Percentiles rank a stretch among this genome's conserved stretches.
Evolutionary conservation across 2,888 invertebrate species (phyloP).

Genomic region (Heliconius charithonia): DNA sequence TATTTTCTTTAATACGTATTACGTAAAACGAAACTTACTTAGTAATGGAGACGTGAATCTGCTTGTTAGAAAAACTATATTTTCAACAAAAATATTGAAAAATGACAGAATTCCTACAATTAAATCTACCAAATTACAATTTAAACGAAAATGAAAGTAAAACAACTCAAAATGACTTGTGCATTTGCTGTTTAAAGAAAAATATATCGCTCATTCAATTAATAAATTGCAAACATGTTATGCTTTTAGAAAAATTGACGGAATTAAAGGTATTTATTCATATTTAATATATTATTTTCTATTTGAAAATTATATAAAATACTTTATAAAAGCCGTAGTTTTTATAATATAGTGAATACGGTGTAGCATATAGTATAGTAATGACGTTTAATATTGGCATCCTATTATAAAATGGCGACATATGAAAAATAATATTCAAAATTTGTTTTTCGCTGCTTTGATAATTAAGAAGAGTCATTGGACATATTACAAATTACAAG

Average conservation of each 20-base stretch:
- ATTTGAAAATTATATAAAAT: conserved; percentile 25
- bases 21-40: conserved; percentile 1
- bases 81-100: not conserved
- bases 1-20: not conserved
- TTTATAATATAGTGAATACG: not conserved
- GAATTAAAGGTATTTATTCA: conserved; percentile 57
- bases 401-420: conserved; percentile 55
- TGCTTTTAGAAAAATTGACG: conserved; percentile 54
- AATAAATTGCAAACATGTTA: conserved; percentile 59
- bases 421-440: too few relatives aligned
- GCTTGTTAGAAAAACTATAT: not conserved
- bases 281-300: conserved; percentile 25
- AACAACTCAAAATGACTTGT: conserved; percentile 43
- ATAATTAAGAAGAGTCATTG: too few relatives aligned
- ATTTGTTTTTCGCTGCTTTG: too few relatives aligned
- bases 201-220: conserved; percentile 53
- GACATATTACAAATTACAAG: too few relatives aligned
- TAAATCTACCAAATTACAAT: conserved; percentile 25
- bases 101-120: conserved; percentile 37
- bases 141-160: conserved; percentile 2
- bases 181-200: conserved; percentile 61
- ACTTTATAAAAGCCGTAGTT: not conserved
- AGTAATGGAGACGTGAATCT: conserved; percentile 33
- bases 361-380: conserved; percentile 50
- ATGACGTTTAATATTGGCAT: conserved; percentile 56